These are phyloP conservation scores for Prolemur simus DNA, from an alignment of 2,113 vertebrate species.

Conservation along the genomic window DNA sequence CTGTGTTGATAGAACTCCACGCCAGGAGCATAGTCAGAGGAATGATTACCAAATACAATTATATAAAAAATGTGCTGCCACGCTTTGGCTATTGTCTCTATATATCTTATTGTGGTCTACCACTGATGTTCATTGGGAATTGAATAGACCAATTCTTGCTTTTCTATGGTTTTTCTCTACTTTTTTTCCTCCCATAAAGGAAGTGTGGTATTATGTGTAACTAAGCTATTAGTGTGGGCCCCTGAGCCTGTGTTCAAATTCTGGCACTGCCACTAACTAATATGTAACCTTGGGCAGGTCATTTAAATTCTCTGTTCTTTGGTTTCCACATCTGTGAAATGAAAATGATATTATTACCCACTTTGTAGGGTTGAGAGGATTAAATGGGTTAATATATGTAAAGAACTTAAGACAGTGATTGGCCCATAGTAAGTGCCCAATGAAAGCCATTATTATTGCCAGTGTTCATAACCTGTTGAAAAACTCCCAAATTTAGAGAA, in stretches of 20 bases:
- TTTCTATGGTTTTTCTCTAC: background rate
- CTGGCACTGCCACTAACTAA: background rate
- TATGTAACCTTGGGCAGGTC: background rate
- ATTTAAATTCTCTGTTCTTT: background rate
- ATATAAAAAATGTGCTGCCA: background rate
- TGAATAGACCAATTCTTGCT: background rate
- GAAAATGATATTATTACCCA: background rate
- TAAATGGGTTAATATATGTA: background rate
- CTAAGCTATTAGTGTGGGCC: background rate
- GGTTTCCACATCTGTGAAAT: background rate
- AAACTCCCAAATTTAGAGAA: background rate
- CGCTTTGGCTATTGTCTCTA: background rate
- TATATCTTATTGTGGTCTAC: background rate
- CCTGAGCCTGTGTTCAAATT: background rate
- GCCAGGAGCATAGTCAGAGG: slow-evolving; percentile 9
- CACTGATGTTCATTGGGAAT: background rate
- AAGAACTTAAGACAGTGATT: background rate
- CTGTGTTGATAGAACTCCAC: background rate
- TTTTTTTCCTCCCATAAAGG: background rate
- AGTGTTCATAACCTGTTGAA: background rate
- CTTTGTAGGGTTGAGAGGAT: background rate
- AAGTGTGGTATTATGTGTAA: background rate
- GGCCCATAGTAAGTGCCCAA: background rate
- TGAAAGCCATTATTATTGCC: background rate
- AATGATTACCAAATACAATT: background rate